phyloP scores from a whole-genome alignment of 2,888 invertebrate genomes.

The Tribolium freemani region DNA sequence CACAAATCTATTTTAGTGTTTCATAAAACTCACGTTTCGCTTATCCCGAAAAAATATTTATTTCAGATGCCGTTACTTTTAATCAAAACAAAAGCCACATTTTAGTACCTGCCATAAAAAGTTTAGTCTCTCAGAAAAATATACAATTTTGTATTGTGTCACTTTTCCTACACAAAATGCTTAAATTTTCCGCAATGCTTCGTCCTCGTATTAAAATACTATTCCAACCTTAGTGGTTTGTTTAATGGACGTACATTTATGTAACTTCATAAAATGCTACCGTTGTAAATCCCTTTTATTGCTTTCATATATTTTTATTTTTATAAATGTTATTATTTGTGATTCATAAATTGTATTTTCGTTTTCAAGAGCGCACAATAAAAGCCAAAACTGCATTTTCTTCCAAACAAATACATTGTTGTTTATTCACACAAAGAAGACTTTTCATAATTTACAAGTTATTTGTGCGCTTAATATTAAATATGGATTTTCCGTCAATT shows the following conservation, averaged over 20 bases:
- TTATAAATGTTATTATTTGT: neutral
- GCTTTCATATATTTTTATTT: neutral
- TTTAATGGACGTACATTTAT: neutral
- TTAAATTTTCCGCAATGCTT: neutral
- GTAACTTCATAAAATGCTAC: no score
- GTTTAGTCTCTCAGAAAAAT: neutral
- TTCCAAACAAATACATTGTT: neutral
- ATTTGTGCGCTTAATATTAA: constrained; percentile 1
- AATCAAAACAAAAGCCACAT: neutral
- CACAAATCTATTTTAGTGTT: neutral
- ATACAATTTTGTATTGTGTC: neutral
- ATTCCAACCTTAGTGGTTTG: neutral
- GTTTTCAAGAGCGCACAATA: neutral
- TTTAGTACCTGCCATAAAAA: neutral
- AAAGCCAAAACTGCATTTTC: constrained; percentile 4
- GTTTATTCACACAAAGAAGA: neutral
- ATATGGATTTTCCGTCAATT: constrained; percentile 13
- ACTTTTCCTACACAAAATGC: neutral
- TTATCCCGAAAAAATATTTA: neutral
- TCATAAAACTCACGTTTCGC: neutral
- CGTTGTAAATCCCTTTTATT: neutral
- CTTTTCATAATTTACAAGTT: neutral
- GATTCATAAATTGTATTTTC: neutral
- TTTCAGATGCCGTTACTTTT: neutral
- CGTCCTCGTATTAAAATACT: neutral